phyloP scores from a whole-genome alignment of 2,888 invertebrate genomes.

The Cryptocephalus moraei region DNA sequence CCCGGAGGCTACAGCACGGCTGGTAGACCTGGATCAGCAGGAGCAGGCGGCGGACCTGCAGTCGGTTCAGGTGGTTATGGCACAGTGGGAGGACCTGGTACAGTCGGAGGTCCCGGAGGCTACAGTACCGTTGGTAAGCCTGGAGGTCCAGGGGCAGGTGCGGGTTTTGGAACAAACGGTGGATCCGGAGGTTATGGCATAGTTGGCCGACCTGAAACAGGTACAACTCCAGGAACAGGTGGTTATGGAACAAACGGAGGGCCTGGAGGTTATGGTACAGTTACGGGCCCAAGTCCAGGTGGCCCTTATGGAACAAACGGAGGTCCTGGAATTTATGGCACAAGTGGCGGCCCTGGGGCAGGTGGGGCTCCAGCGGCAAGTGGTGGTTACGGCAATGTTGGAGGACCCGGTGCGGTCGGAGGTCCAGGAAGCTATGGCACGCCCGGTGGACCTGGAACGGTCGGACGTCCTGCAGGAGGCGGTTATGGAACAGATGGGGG shows the following conservation, averaged over 20 bases:
- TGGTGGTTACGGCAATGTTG: background rate
- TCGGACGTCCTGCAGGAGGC: background rate
- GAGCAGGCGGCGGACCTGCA: too few species aligned
- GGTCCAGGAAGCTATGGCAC: background rate
- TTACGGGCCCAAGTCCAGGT: background rate
- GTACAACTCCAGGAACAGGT: background rate
- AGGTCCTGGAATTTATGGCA: background rate
- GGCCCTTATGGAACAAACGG: background rate
- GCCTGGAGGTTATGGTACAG: background rate
- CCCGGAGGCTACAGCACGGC: too few species aligned
- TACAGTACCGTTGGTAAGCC: too few species aligned
- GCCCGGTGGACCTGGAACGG: background rate
- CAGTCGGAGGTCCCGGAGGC: too few species aligned
- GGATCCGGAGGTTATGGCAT: too few species aligned
- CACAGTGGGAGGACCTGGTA: too few species aligned
- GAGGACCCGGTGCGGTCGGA: background rate
- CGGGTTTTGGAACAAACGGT: too few species aligned
- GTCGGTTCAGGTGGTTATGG: too few species aligned
- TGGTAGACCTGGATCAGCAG: background rate
- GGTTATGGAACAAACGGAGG: background rate
- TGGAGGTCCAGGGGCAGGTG: too few species aligned
- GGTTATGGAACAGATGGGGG: background rate
- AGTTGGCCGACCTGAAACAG: too few species aligned
- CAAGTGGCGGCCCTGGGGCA: background rate
- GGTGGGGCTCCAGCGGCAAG: background rate